Conservation (phyloP, 1,140 invertebrate genomes). For the Brachionus angularis region DNA sequence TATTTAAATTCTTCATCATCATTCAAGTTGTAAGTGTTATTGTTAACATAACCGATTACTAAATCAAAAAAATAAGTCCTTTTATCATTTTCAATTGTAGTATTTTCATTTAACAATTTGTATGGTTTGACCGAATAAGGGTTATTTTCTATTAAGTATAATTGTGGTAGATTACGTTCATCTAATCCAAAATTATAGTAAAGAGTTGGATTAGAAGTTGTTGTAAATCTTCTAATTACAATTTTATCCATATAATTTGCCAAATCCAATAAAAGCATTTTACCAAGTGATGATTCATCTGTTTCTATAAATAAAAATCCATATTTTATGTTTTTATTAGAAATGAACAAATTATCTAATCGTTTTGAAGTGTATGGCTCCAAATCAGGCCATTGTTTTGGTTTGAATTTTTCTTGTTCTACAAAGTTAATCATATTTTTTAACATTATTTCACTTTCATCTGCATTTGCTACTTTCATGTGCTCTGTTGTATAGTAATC, state of each 20-base stretch:
- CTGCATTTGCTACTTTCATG: too few relatives aligned
- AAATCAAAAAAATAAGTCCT: not conserved
- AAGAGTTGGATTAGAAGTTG: not conserved
- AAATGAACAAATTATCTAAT: slow-evolving; percentile 3
- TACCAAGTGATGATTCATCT: not conserved
- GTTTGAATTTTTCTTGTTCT: not conserved
- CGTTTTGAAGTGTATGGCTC: slow-evolving; percentile 26
- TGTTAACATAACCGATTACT: not conserved
- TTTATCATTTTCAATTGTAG: not conserved
- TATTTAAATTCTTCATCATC: not conserved
- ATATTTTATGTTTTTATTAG: slow-evolving; percentile 8
- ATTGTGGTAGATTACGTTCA: not conserved
- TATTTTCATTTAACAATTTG: not conserved
- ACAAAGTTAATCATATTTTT: slow-evolving; percentile 12
- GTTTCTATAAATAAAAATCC: slow-evolving; percentile 10
- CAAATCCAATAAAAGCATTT: slow-evolving; percentile 11
- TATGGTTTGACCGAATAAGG: not conserved
- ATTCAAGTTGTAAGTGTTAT: not conserved
- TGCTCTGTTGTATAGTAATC: not conserved
- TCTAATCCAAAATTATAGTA: not conserved
- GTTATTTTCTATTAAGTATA: slow-evolving; percentile 29
- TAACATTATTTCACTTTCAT: too few relatives aligned
- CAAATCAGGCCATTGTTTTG: slow-evolving; percentile 23
- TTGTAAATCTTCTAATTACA: not conserved
- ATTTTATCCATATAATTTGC: not conserved